Conservation (phyloP, 2,888 invertebrate species). For the Drosophila recens region DNA sequence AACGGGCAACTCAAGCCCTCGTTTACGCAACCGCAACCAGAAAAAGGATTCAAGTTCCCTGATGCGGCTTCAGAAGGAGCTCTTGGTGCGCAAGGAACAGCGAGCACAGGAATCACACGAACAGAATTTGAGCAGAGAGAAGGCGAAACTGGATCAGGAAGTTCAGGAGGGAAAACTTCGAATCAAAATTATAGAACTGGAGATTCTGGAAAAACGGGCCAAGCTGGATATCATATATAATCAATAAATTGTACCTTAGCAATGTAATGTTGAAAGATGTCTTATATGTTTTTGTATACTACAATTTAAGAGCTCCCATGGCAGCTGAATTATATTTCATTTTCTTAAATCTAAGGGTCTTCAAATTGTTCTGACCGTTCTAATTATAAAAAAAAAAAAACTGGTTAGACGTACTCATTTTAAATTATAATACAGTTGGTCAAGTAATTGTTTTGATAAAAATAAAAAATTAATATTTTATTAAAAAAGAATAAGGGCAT, state of each 20-base stretch:
- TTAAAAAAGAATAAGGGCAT: too few species aligned
- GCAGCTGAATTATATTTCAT: too few species aligned
- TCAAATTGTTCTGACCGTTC: too few species aligned
- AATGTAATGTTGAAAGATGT: neutral
- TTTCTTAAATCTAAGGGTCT: too few species aligned
- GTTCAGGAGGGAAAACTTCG: slow-evolving; percentile 30
- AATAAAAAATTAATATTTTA: neutral
- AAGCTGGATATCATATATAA: neutral
- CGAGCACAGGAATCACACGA: slow-evolving; percentile 33
- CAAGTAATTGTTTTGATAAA: too few species aligned
- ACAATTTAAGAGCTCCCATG: too few species aligned
- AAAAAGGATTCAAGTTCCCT: neutral
- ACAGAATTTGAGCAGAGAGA: slow-evolving; percentile 29
- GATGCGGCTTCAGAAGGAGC: neutral
- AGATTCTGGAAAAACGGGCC: slow-evolving; percentile 3
- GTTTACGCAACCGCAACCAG: neutral
- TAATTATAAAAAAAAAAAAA: too few species aligned
- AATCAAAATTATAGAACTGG: slow-evolving; percentile 24
- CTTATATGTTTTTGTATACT: too few species aligned
- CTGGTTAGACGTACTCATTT: too few species aligned
- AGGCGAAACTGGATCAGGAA: slow-evolving; percentile 33
- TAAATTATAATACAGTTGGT: too few species aligned
- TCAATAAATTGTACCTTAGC: neutral
- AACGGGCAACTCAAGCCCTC: neutral
- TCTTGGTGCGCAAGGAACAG: neutral